A percentile compares a stretch with the other conserved stretches of the same genome.
Evolutionary conservation across 2,797 vertebrate species (phyloP).

Genomic region (Delichon dasypus): DNA sequence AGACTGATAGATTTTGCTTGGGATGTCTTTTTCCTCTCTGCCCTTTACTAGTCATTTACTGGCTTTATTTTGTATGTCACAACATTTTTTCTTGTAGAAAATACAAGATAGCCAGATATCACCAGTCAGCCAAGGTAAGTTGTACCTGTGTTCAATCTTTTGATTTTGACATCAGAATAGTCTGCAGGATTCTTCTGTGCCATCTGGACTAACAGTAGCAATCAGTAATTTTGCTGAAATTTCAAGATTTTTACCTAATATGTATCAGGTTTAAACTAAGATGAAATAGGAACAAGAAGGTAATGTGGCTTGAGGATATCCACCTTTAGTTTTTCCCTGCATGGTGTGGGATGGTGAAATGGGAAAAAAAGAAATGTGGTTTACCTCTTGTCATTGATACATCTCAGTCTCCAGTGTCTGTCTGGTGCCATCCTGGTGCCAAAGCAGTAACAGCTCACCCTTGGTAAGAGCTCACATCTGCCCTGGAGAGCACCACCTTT

Average conservation of each 20-base stretch:
- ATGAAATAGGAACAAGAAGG: background rate
- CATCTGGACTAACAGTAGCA: background rate
- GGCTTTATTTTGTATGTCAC: background rate
- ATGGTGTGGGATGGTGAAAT: background rate
- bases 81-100: background rate
- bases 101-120: background rate
- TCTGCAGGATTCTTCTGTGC: background rate
- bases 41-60: background rate
- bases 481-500: background rate
- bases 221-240: background rate
- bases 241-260: background rate
- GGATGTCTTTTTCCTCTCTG: background rate
- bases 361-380: background rate
- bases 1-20: background rate
- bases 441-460: background rate
- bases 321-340: background rate
- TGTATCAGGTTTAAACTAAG: background rate
- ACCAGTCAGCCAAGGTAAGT: background rate
- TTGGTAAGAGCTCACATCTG: background rate
- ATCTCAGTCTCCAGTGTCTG: background rate
- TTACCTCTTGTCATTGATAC: background rate
- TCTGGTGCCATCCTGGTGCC: background rate
- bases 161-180: background rate
- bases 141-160: background rate
- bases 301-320: background rate